Conservation (phyloP, 1,140 invertebrate species). For the Drosophila kurseongensis region DNA sequence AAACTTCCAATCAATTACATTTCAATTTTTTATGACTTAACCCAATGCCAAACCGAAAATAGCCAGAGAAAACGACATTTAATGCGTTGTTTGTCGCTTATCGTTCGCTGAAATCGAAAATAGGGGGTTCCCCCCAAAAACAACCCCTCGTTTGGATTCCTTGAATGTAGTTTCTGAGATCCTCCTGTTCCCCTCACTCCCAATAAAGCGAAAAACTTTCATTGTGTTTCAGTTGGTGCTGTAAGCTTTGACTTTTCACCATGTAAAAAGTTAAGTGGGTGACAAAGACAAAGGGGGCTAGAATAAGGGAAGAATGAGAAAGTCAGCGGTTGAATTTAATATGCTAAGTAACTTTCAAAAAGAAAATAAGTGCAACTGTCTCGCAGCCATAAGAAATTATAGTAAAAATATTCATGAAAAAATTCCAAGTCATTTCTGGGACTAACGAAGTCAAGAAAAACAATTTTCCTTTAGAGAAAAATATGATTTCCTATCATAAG, state of each 20-base stretch:
- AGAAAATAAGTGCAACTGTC: slow-evolving; percentile 6
- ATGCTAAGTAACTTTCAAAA: slow-evolving; percentile 17
- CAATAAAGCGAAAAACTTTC: slow-evolving; percentile 33
- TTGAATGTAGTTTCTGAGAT: slow-evolving; percentile 8
- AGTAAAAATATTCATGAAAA: slow-evolving; percentile 26
- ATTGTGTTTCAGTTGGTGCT: slow-evolving; percentile 26
- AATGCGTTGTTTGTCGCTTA: slow-evolving; percentile 61
- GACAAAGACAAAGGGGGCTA: slow-evolving; percentile 12
- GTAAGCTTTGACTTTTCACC: slow-evolving; percentile 22
- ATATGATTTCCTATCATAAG: neutral
- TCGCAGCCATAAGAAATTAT: slow-evolving; percentile 15
- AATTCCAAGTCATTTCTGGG: neutral
- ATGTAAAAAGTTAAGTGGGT: slow-evolving; percentile 38
- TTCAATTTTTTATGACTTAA: slow-evolving; percentile 76
- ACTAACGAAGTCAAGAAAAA: neutral
- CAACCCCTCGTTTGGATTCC: slow-evolving; percentile 2
- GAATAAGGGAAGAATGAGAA: neutral
- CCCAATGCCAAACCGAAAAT: slow-evolving; percentile 46
- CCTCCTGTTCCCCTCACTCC: neutral
- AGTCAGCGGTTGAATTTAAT: slow-evolving; percentile 3
- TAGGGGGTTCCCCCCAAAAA: neutral
- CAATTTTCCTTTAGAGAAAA: too few relatives aligned
- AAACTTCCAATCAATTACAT: slow-evolving; percentile 73
- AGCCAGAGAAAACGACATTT: slow-evolving; percentile 44
- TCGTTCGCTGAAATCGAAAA: slow-evolving; percentile 55